Base-by-base conservation (phyloP, 2,888 invertebrate species). In the Apamea crenata region DNA sequence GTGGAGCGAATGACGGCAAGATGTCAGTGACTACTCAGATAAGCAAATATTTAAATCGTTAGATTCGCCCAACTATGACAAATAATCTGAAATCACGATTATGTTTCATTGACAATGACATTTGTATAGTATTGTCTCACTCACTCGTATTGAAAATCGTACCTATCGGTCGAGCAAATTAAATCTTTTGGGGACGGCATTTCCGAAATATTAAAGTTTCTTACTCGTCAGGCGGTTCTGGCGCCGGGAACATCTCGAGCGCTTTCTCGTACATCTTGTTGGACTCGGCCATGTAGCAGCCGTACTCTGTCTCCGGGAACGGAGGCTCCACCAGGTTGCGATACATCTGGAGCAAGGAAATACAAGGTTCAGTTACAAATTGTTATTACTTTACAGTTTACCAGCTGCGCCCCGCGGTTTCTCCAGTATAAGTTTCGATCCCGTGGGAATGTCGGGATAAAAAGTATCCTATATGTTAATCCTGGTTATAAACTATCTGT, bases 211-310 rank as follows among this genome's bases (percentile, higher is more conserved):
- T 25, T n/a, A n/a, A 59, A n/a, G 56, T 59, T 59, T 59, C 56
- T 14, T 59, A 97, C 96, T 97, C 96, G 90, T 96, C 96, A 50
- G 97, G 97, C 74, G 97, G 97, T 66, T 97, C 97, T 0, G 97
- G 97, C 89, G 98, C 98, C 0, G 98, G 98, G 91, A 99, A 97
- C 68, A 98, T 98, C 91, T 98, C 98, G n/a, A 99, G 96, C 7
- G 99, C 99, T 91, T 98, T 98, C 94, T 98, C 98, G 94, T 99
- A 99, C 94, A 98, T 98, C 90, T 97, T 97, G 90, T 98, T 97
- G 83, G 98, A 98, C 89, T 98, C 98, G 72, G 97, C 97, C 95
- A 98, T 97, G 94, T 98, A 98, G 82, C 97, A 97, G 18, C 98
- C 98, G 93, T 98, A 98, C 90, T 98, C 98, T 0, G 98, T 97